Conservation (phyloP, 2,888 invertebrate species). For the Caenorhabditis sinica region DNA sequence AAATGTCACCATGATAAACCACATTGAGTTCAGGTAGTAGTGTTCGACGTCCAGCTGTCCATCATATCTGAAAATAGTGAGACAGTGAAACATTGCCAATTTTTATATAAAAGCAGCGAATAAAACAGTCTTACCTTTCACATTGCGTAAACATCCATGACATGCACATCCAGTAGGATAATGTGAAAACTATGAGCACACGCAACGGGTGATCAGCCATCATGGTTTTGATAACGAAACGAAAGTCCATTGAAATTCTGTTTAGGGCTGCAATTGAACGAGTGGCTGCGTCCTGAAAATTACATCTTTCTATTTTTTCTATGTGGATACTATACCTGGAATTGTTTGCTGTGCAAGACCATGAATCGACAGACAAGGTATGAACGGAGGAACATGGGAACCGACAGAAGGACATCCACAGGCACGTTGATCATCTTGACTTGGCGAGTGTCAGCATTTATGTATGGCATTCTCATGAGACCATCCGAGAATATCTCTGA, state of each 20-base stretch:
- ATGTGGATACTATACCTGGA: slow-evolving; percentile 85
- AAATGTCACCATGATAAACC: slow-evolving; percentile 89
- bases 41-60: slow-evolving; percentile 78
- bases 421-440: slow-evolving; percentile 87
- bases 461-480: slow-evolving; percentile 81
- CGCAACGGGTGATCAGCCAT: slow-evolving; percentile 99
- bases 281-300: slow-evolving; percentile 94
- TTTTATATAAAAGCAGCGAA: no score
- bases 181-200: slow-evolving; percentile 96
- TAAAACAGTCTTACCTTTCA: slow-evolving; percentile 91
- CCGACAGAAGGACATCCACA: slow-evolving; percentile 96
- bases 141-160: slow-evolving; percentile 99
- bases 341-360: slow-evolving; percentile 99
- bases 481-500: slow-evolving; percentile 74
- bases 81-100: background rate
- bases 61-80: slow-evolving; percentile 71
- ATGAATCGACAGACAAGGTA: slow-evolving; percentile 99
- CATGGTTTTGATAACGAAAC: slow-evolving; percentile 95
- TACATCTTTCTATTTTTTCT: no score
- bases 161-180: slow-evolving; percentile 99
- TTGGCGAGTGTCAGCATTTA: slow-evolving; percentile 73
- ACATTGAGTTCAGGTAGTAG: slow-evolving; percentile 83
- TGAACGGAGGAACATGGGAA: slow-evolving; percentile 99
- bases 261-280: slow-evolving; percentile 86
- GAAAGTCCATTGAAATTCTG: slow-evolving; percentile 94